A percentile compares a stretch with the other conserved stretches of the same genome.
These are phyloP conservation scores for Matsumyia berberina DNA, from an alignment of 2,888 invertebrate genomes.

Conservation along the genomic window DNA sequence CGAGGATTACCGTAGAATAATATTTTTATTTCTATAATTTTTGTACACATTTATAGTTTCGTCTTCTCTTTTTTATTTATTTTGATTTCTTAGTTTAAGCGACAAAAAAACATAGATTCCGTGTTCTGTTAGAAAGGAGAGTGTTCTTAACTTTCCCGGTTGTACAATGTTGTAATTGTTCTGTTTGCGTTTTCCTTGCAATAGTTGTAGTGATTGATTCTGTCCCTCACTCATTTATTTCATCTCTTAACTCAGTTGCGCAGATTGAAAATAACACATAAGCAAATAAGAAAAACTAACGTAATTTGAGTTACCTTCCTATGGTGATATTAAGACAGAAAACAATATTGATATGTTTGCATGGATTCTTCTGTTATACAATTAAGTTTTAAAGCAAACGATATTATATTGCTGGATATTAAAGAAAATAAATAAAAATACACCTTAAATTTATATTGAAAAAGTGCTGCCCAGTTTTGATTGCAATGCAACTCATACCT, in stretches of 20 bases:
- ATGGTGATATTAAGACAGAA: conserved; percentile 36
- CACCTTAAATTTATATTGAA: conserved; percentile 29
- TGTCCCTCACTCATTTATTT: conserved; percentile 13
- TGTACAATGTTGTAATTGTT: conserved; percentile 20
- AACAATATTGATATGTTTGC: conserved; percentile 19
- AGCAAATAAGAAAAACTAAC: neutral
- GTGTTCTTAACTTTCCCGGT: conserved; percentile 34
- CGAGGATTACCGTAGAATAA: conserved; percentile 67
- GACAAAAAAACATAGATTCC: conserved; percentile 34
- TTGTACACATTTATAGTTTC: conserved; percentile 51
- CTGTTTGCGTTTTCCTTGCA: conserved; percentile 11
- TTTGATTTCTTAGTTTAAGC: conserved; percentile 56
- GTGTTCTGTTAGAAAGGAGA: conserved; percentile 37
- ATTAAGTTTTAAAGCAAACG: conserved; percentile 20
- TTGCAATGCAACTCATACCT: conserved; percentile 63
- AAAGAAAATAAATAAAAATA: neutral
- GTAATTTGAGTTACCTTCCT: conserved; percentile 12
- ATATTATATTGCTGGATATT: conserved; percentile 54
- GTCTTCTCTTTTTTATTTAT: conserved; percentile 51
- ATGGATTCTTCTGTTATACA: neutral
- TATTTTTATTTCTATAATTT: conserved; percentile 36
- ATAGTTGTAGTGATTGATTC: conserved; percentile 14
- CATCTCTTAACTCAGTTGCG: conserved; percentile 15
- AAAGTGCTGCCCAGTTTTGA: conserved; percentile 67
- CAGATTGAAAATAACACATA: conserved; percentile 6